These are phyloP conservation scores for Xiphydria camelus DNA, from an alignment of 2,888 invertebrate species.

Conservation along the genomic window DNA sequence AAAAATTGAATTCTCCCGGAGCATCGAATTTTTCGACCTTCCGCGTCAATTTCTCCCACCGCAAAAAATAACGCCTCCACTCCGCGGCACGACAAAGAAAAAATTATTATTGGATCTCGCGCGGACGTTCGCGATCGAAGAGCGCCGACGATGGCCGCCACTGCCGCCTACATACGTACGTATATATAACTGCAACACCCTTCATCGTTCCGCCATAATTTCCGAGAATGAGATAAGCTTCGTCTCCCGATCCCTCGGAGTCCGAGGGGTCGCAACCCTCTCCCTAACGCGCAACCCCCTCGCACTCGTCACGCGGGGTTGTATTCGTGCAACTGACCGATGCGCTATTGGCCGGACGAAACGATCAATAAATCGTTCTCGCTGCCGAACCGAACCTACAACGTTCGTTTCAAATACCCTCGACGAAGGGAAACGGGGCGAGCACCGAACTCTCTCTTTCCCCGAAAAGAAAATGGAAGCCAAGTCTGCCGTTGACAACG, in stretches of 20 bases:
- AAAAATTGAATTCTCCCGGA: too few species aligned
- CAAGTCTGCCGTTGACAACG: background rate
- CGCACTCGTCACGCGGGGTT: slow-evolving; percentile 27
- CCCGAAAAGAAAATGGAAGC: background rate
- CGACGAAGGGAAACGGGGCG: slow-evolving; percentile 13
- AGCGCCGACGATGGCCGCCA: slow-evolving; percentile 37
- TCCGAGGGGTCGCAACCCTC: slow-evolving; percentile 24
- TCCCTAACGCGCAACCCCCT: slow-evolving; percentile 24
- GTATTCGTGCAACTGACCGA: slow-evolving; percentile 48
- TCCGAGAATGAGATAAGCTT: slow-evolving; percentile 53
- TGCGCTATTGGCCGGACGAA: slow-evolving; percentile 47
- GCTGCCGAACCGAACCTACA: slow-evolving; percentile 26
- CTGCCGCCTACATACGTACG: background rate
- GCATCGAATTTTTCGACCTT: too few species aligned
- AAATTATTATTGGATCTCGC: background rate
- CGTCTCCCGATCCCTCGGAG: slow-evolving; percentile 29
- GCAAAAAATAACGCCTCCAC: too few species aligned
- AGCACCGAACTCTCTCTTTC: too few species aligned
- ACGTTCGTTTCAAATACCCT: slow-evolving; percentile 14
- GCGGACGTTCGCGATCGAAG: slow-evolving; percentile 1
- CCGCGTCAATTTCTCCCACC: too few species aligned
- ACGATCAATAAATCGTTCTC: slow-evolving; percentile 56
- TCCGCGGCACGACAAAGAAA: slow-evolving; percentile 1
- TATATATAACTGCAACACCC: slow-evolving; percentile 32
- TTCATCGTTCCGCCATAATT: slow-evolving; percentile 50